These are phyloP conservation scores for Diarsia brunnea DNA, from an alignment of 2,888 invertebrate species.

Conservation along the genomic window DNA sequence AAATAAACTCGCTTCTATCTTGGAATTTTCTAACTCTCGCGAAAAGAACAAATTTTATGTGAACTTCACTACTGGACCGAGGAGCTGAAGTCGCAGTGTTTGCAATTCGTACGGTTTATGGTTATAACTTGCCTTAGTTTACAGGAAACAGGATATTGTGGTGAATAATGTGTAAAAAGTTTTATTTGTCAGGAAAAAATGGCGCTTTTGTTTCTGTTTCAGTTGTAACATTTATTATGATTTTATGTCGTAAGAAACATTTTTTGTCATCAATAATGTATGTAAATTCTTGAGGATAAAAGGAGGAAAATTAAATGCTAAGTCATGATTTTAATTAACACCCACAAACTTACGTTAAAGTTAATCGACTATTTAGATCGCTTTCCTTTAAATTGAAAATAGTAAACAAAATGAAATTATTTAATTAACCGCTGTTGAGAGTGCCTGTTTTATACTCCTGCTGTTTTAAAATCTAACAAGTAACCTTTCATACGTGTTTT, in stretches of 20 bases:
- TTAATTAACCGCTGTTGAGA: neutral
- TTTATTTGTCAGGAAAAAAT: neutral
- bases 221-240: neutral
- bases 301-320: neutral
- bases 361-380: constrained; percentile 6
- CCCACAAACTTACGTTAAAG: neutral
- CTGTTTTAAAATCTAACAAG: neutral
- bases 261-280: neutral
- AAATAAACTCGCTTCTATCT: constrained; percentile 69
- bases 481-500: neutral
- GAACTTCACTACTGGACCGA: constrained; percentile 51
- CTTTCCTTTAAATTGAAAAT: neutral
- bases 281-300: neutral
- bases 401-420: neutral
- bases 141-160: constrained; percentile 1
- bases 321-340: constrained; percentile 10
- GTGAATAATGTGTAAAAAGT: constrained; percentile 7
- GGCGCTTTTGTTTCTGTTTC: neutral
- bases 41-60: constrained; percentile 62
- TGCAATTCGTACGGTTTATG: constrained; percentile 47
- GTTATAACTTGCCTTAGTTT: constrained; percentile 30
- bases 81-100: constrained; percentile 19
- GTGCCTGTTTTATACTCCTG: neutral
- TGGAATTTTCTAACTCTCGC: constrained; percentile 43
- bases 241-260: neutral